phyloP scores from a whole-genome alignment of 2,113 vertebrate genomes.

The Boleophthalmus pectinirostris region DNA sequence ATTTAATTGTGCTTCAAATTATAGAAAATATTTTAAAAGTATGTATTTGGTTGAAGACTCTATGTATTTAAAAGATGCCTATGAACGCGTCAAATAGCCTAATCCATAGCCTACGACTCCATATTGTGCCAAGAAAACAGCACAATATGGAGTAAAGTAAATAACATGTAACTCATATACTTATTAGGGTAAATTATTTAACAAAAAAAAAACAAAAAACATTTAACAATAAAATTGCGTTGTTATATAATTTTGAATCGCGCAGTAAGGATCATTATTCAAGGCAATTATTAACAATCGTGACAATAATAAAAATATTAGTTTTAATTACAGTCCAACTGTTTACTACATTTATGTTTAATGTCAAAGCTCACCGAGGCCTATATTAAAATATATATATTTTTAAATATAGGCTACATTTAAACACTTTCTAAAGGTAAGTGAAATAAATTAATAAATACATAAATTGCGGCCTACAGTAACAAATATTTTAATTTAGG shows the following conservation, averaged over 20 bases:
- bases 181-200: too few species aligned
- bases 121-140: too few species aligned
- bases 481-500: background rate
- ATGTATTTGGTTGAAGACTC: background rate
- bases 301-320: background rate
- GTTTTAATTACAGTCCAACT: too few species aligned
- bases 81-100: background rate
- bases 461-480: background rate
- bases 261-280: background rate
- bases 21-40: background rate
- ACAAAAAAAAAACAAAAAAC: too few species aligned
- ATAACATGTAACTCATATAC: too few species aligned
- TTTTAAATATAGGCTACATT: background rate
- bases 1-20: background rate
- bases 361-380: background rate
- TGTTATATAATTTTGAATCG: too few species aligned
- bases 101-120: slow-evolving; percentile 48
- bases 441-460: background rate
- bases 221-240: too few species aligned
- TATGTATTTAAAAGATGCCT: background rate
- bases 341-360: background rate
- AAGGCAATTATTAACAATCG: background rate
- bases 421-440: too few species aligned
- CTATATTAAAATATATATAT: background rate
- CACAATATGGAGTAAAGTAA: too few species aligned